phyloP scores from a whole-genome alignment of 2,888 invertebrate species.

The Auanema sp. region DNA sequence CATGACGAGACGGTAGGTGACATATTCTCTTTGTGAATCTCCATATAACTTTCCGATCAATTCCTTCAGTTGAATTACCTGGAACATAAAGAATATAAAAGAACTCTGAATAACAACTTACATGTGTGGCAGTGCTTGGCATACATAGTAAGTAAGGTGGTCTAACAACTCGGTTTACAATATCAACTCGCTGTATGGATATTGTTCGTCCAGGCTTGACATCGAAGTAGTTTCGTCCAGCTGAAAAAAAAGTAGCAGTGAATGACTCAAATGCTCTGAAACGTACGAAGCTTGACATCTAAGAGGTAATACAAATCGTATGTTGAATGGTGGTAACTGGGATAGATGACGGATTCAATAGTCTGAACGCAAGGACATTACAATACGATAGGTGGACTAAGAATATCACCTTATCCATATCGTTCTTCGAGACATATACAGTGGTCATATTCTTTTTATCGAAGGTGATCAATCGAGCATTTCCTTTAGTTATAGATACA shows the following conservation, averaged over 20 bases:
- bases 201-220: slow-evolving; percentile 9
- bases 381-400: not conserved
- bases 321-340: not conserved
- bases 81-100: slow-evolving; percentile 2
- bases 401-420: slow-evolving; percentile 8
- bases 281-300: not conserved
- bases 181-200: slow-evolving; percentile 30
- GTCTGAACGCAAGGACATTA: slow-evolving; percentile 3
- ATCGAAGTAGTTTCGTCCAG: not conserved
- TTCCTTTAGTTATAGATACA: not conserved
- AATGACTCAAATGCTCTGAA: too few species aligned
- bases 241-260: too few species aligned
- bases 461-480: not conserved
- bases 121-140: slow-evolving; percentile 11
- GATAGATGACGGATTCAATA: not conserved
- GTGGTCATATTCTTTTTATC: slow-evolving; percentile 2
- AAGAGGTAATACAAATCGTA: slow-evolving; percentile 7
- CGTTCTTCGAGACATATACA: slow-evolving; percentile 10
- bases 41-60: slow-evolving; percentile 27
- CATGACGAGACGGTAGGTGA: slow-evolving; percentile 12
- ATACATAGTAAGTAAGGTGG: slow-evolving; percentile 28
- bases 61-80: slow-evolving; percentile 22
- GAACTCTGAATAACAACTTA: slow-evolving; percentile 11
- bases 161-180: slow-evolving; percentile 25
- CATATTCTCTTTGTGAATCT: slow-evolving; percentile 10